Conservation (phyloP, 2,797 vertebrate genomes). For the Eupleurogrammus muticus region DNA sequence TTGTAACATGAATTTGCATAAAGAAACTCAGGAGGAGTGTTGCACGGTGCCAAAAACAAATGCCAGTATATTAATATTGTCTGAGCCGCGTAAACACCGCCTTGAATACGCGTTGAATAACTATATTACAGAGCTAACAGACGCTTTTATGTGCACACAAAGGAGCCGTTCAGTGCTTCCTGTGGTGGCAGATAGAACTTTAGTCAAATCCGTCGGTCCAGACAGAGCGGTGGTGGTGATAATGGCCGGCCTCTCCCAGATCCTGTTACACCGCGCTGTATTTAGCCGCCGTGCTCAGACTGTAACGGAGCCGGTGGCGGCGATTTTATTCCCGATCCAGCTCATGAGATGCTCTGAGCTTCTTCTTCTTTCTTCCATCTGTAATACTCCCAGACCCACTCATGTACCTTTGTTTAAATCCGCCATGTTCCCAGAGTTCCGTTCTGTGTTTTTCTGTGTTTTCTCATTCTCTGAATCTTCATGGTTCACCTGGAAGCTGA, state of each 20-base stretch:
- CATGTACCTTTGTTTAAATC: too few relatives aligned
- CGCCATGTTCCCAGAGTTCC: too few relatives aligned
- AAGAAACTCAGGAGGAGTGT: background rate
- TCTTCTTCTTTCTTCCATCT: too few relatives aligned
- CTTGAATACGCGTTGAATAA: conserved; percentile 21
- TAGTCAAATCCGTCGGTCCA: conserved; percentile 60
- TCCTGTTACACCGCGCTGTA: conserved; percentile 79
- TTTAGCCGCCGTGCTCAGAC: conserved; percentile 71
- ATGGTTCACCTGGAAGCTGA: too few relatives aligned
- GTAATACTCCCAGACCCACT: too few relatives aligned
- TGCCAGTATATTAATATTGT: background rate
- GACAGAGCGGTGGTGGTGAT: conserved; percentile 63
- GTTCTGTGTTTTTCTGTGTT: too few relatives aligned
- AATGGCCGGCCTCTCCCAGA: conserved; percentile 75
- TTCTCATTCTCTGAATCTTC: too few relatives aligned
- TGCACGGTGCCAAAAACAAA: conserved; percentile 22
- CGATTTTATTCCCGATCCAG: too few relatives aligned
- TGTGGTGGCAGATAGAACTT: conserved; percentile 59
- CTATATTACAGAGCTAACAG: conserved; percentile 17
- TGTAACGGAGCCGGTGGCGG: conserved; percentile 45
- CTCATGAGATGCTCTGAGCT: too few relatives aligned
- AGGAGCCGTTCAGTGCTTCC: conserved; percentile 53
- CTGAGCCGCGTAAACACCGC: conserved; percentile 19
- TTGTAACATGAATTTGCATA: background rate
- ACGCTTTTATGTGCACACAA: conserved; percentile 28